Evolutionary conservation across 2,888 invertebrate species (phyloP).

Genomic region (Stictocephala bisonia): DNA sequence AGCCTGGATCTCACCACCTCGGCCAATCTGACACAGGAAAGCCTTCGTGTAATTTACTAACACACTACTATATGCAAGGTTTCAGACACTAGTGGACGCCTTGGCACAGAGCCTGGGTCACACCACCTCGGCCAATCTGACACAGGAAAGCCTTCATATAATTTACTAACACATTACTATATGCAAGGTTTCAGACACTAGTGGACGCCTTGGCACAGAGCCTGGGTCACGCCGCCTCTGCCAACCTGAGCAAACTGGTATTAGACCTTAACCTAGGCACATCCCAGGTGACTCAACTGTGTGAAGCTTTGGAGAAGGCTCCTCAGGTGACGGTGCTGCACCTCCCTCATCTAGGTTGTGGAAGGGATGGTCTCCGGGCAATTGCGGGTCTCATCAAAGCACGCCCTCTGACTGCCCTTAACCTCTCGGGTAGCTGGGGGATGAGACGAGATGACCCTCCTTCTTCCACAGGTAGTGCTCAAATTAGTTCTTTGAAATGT

Average conservation of each 20-base stretch:
- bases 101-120: conserved; percentile 62
- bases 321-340: conserved; percentile 68
- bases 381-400: conserved; percentile 66
- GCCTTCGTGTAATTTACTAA: too few relatives aligned
- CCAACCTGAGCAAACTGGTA: conserved; percentile 66
- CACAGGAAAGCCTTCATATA: too few relatives aligned
- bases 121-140: conserved; percentile 63
- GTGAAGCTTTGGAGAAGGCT: conserved; percentile 66
- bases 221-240: conserved; percentile 56
- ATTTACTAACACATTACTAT: neutral
- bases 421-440: conserved; percentile 68
- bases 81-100: conserved; percentile 69
- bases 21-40: conserved; percentile 65
- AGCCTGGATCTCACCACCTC: conserved; percentile 56
- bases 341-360: conserved; percentile 69
- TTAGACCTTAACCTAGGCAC: conserved; percentile 69
- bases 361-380: conserved; percentile 68
- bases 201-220: conserved; percentile 67
- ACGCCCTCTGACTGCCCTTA: conserved; percentile 67
- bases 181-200: conserved; percentile 66
- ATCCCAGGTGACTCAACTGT: conserved; percentile 68
- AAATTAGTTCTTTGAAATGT: conserved; percentile 54
- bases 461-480: conserved; percentile 61
- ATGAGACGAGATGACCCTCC: conserved; percentile 67
- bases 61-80: too few relatives aligned